phyloP scores from a whole-genome alignment of 2,888 invertebrate genomes.

The Polydesmus complanatus region DNA sequence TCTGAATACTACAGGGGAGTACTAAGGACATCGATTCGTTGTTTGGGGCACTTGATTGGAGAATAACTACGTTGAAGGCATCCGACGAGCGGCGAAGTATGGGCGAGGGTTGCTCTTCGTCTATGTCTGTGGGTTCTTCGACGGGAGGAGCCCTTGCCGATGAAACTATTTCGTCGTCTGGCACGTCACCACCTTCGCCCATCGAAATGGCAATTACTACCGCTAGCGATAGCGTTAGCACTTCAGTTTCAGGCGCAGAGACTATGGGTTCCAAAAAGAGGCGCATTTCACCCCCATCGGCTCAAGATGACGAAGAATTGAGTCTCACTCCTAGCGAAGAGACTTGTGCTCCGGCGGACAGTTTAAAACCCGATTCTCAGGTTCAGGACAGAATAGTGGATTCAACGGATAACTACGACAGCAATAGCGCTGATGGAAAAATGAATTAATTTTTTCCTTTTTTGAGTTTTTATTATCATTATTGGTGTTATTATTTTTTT shows the following conservation, averaged over 20 bases:
- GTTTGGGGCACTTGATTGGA: conserved; percentile 44
- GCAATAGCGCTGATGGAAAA: conserved; percentile 7
- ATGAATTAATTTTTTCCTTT: background rate
- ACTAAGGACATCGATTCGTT: conserved; percentile 55
- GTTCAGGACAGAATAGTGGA: conserved; percentile 14
- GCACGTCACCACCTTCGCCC: conserved; percentile 1
- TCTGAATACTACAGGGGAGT: conserved; percentile 38
- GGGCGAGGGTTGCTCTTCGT: background rate
- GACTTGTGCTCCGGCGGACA: background rate
- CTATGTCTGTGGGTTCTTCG: background rate
- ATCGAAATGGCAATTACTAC: background rate
- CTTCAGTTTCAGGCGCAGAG: background rate
- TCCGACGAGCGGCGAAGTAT: conserved; percentile 15
- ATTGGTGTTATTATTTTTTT: background rate
- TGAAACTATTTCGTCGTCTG: conserved; percentile 8
- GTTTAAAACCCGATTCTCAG: no score
- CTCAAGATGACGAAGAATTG: conserved; percentile 9
- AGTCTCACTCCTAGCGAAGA: background rate
- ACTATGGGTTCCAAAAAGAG: conserved; percentile 11
- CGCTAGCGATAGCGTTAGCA: background rate
- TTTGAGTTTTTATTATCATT: background rate
- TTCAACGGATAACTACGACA: conserved; percentile 8
- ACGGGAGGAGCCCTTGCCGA: background rate
- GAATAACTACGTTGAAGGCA: conserved; percentile 30
- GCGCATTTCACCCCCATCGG: conserved; percentile 10